Base-by-base conservation (phyloP, 2,113 vertebrate species). In the Lonchura striata region DNA sequence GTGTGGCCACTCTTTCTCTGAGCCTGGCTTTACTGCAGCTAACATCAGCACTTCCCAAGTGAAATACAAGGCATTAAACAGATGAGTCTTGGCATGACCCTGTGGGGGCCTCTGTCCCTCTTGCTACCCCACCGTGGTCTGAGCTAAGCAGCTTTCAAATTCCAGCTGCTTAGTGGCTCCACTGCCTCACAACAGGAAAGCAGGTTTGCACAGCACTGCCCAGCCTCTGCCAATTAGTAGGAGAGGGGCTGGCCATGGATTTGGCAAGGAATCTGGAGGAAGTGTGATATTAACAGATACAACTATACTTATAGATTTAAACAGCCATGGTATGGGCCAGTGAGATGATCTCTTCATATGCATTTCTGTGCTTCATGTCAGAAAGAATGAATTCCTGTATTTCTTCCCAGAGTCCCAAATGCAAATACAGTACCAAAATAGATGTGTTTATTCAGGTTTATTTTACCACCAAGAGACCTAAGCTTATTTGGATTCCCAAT, bases 101-200 rank as follows among this genome's bases (percentile, higher is more conserved):
- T 80, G 31, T 6, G 1, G 6, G 35, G 87, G 50, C 82, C 92
- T 78, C 81, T 3, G 2, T 74, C 83, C 49, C 71, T 86, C 65
- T 76, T 76, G 65, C 41, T 86, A 81, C 69, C 49, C 22, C 41
- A 82, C 42, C 35, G 57, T 2, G 3, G 78, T 57, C 42, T 2
- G 6, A 85, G 60, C 52, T 95, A 96, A 94, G 81, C 83, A 72
- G 92, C 89, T 94, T 54, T n/a, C 39, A 96, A 60, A 74, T 94
- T 50, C 44, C 35, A 96, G 65, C 92, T 91, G 86, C 95, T 95
- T 88, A 93, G 64, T 70, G 86, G 56, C 80, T 89, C 82, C 63
- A 42, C 21, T 63, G 72, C 92, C 75, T 96, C 17, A 0, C 79
- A 83, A 63, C 75, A 80, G 42, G 75, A 74, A 76, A 90, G 82